phyloP scores from a whole-genome alignment of 2,888 invertebrate genomes.

The Lordiphosa andalusiaca region DNA sequence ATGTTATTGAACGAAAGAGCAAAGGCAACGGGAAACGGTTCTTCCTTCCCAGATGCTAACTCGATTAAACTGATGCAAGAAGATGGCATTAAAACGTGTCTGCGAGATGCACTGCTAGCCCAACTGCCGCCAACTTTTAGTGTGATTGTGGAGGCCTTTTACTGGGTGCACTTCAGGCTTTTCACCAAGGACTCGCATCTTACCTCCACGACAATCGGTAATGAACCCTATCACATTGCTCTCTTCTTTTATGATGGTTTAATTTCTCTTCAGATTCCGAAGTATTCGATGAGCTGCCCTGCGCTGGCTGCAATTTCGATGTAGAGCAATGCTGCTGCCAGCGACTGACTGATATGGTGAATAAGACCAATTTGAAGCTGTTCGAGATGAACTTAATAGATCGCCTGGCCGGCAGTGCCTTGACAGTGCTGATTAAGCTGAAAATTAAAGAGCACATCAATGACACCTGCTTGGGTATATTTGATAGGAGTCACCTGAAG shows the following conservation, averaged over 20 bases:
- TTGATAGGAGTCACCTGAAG: slow-evolving; percentile 90
- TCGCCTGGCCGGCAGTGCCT: slow-evolving; percentile 90
- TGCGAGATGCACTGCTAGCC: slow-evolving; percentile 82
- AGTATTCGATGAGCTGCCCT: slow-evolving; percentile 81
- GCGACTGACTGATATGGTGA: slow-evolving; percentile 83
- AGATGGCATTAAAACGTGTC: slow-evolving; percentile 81
- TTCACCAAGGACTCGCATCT: slow-evolving; percentile 81
- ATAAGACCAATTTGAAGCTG: slow-evolving; percentile 89
- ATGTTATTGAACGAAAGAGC: slow-evolving; percentile 42
- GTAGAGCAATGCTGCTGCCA: slow-evolving; percentile 83
- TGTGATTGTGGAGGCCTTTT: slow-evolving; percentile 87
- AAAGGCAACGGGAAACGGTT: not conserved
- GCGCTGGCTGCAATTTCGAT: slow-evolving; percentile 87
- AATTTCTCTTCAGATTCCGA: slow-evolving; percentile 42
- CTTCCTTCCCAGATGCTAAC: not conserved
- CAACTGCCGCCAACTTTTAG: slow-evolving; percentile 87
- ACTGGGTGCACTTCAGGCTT: slow-evolving; percentile 88
- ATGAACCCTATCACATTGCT: slow-evolving; percentile 15
- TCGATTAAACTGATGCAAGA: slow-evolving; percentile 79
- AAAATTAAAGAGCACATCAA: slow-evolving; percentile 92
- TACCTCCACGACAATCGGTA: slow-evolving; percentile 44
- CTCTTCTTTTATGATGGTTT: not conserved
- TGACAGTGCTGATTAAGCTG: slow-evolving; percentile 90
- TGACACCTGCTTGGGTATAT: slow-evolving; percentile 91
- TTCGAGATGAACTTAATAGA: slow-evolving; percentile 89